These are phyloP conservation scores for Zaprionus davidi DNA, from an alignment of 1,140 invertebrate genomes.

Conservation along the genomic window DNA sequence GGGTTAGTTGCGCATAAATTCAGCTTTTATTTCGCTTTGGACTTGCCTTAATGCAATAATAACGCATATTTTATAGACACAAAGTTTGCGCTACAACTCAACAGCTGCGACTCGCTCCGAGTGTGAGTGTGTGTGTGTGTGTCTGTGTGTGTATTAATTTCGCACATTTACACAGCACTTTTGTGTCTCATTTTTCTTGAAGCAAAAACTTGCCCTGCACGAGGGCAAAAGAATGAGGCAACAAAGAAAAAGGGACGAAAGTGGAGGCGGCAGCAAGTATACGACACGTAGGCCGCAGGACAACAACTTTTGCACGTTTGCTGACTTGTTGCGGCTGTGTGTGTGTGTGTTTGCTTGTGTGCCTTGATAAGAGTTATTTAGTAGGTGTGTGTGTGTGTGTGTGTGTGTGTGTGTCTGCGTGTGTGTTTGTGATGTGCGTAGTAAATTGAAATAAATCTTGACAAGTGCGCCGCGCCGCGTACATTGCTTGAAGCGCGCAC, in stretches of 20 bases:
- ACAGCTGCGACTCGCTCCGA: slow-evolving; percentile 24
- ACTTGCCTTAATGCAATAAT: slow-evolving; percentile 61
- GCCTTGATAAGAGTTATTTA: slow-evolving; percentile 62
- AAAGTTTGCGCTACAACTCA: slow-evolving; percentile 30
- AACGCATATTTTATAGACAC: slow-evolving; percentile 63
- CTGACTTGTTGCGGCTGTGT: slow-evolving; percentile 49
- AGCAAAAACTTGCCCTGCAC: slow-evolving; percentile 50
- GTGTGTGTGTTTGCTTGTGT: slow-evolving; percentile 20
- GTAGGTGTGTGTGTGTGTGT: slow-evolving; percentile 8
- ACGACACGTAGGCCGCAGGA: slow-evolving; percentile 43
- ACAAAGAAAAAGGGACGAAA: slow-evolving; percentile 8
- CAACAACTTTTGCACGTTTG: slow-evolving; percentile 54
- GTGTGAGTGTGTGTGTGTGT: slow-evolving; percentile 18
- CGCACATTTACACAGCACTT: slow-evolving; percentile 69
- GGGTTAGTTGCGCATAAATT: slow-evolving; percentile 51
- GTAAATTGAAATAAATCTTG: slow-evolving; percentile 70
- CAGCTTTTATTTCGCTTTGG: slow-evolving; percentile 48
- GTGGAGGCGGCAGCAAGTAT: slow-evolving; percentile 36
- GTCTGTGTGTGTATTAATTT: slow-evolving; percentile 57
- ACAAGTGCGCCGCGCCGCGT: slow-evolving; percentile 49
- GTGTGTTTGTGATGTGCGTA: slow-evolving; percentile 37
- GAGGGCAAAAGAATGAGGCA: slow-evolving; percentile 9
- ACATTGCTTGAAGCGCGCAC: slow-evolving; percentile 33
- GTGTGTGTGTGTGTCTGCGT: slow-evolving; percentile 11
- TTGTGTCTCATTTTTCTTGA: slow-evolving; percentile 65